These are phyloP conservation scores for Leptinotarsa tumamoca DNA, from an alignment of 2,888 invertebrate genomes.

Conservation along the genomic window DNA sequence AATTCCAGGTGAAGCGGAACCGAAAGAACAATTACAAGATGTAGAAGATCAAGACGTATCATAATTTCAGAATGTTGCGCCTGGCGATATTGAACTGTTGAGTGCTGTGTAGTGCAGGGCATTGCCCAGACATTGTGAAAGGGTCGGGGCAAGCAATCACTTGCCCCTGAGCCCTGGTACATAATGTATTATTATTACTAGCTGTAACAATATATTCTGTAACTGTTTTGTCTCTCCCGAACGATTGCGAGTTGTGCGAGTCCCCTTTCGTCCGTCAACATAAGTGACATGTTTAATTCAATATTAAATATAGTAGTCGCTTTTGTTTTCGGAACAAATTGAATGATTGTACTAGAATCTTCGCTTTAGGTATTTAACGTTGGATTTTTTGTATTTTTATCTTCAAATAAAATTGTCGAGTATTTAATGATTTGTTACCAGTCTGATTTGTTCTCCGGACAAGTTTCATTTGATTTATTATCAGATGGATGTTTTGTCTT, in stretches of 20 bases:
- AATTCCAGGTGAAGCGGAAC: constrained; percentile 84
- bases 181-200: constrained; percentile 66
- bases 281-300: constrained; percentile 25
- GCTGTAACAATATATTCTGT: constrained; percentile 59
- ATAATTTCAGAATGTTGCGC: constrained; percentile 71
- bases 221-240: constrained; percentile 56
- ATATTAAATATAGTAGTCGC: constrained; percentile 22
- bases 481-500: constrained; percentile 17
- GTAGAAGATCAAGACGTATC: constrained; percentile 96
- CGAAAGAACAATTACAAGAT: constrained; percentile 92
- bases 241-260: constrained; percentile 47
- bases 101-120: constrained; percentile 60
- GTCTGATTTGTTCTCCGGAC: constrained; percentile 32
- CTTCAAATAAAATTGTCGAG: constrained; percentile 47
- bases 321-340: constrained; percentile 31
- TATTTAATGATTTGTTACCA: constrained; percentile 45
- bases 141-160: constrained; percentile 42
- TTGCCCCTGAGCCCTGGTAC: constrained; percentile 58
- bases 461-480: constrained; percentile 7
- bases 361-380: constrained; percentile 51
- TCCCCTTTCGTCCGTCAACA: constrained; percentile 33
- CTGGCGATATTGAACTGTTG: constrained; percentile 53
- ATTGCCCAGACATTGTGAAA: constrained; percentile 50
- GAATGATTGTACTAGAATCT: constrained; percentile 48
- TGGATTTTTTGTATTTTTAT: constrained; percentile 48